These are phyloP conservation scores for Magallana nippona DNA, from an alignment of 2,888 invertebrate species.

Conservation along the genomic window DNA sequence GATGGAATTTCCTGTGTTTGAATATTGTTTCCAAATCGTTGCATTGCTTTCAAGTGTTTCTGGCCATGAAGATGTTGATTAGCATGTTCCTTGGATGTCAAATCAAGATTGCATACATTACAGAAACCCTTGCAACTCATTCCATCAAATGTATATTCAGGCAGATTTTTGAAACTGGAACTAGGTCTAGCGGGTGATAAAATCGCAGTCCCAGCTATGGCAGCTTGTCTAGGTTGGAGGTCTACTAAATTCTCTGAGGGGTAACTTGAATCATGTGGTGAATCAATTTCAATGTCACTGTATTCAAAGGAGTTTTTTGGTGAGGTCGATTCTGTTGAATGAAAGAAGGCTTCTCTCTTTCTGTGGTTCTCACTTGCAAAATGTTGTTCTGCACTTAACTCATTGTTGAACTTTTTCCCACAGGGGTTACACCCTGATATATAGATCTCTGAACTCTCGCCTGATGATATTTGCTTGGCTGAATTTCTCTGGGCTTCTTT, in stretches of 20 bases:
- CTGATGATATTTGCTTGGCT: background rate
- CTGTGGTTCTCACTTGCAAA: constrained; percentile 55
- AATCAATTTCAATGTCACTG: background rate
- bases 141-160: background rate
- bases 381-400: constrained; percentile 55
- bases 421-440: constrained; percentile 56
- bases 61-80: constrained; percentile 56
- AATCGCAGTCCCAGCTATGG: background rate
- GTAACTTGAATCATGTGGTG: background rate
- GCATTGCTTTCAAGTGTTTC: constrained; percentile 52
- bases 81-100: constrained; percentile 52
- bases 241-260: background rate
- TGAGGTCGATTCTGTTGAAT: background rate
- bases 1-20: background rate
- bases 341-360: constrained; percentile 41
- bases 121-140: constrained; percentile 51
- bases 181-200: background rate
- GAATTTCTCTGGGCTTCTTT: constrained; percentile 50
- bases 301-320: background rate
- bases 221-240: background rate
- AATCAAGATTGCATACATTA: constrained; percentile 52
- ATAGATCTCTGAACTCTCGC: constrained; percentile 13
- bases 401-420: constrained; percentile 54
- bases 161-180: background rate
- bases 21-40: background rate